These are phyloP conservation scores for Podarcis lilfordi DNA, from an alignment of 2,797 vertebrate genomes.

Conservation along the genomic window DNA sequence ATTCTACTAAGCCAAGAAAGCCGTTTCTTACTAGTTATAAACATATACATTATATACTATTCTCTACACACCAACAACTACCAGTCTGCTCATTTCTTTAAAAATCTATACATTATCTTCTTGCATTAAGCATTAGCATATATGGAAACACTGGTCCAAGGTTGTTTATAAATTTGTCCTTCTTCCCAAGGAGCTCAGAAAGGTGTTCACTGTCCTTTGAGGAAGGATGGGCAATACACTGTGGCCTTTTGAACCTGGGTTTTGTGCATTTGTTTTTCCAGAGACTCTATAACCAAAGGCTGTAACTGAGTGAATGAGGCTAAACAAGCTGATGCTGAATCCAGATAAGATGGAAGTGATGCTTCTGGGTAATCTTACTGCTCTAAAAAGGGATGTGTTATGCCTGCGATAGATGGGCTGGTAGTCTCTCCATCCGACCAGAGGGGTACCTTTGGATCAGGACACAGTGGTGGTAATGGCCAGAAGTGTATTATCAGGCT, in stretches of 20 bases:
- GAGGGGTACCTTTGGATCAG: not conserved
- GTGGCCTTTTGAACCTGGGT: not conserved
- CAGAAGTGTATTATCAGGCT: not conserved
- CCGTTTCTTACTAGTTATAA: too few relatives aligned
- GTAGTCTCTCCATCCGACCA: not conserved
- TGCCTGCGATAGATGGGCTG: not conserved
- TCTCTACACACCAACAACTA: too few relatives aligned
- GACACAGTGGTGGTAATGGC: too few relatives aligned
- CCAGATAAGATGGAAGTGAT: not conserved
- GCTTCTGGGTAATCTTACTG: too few relatives aligned
- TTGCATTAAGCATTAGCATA: not conserved
- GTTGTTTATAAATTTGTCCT: not conserved
- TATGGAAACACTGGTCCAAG: not conserved
- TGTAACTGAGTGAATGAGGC: not conserved
- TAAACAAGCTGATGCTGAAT: not conserved
- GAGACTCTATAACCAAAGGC: not conserved
- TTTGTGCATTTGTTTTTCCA: not conserved
- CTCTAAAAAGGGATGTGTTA: not conserved
- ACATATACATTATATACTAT: too few relatives aligned
- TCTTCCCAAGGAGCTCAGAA: not conserved
- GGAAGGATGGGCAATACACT: not conserved
- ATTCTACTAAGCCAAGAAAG: too few relatives aligned
- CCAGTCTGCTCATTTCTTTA: too few relatives aligned
- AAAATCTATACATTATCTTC: not conserved
- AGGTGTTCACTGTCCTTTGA: not conserved